phyloP scores from a whole-genome alignment of 1,140 invertebrate species.

The Nautilus pompilius region DNA sequence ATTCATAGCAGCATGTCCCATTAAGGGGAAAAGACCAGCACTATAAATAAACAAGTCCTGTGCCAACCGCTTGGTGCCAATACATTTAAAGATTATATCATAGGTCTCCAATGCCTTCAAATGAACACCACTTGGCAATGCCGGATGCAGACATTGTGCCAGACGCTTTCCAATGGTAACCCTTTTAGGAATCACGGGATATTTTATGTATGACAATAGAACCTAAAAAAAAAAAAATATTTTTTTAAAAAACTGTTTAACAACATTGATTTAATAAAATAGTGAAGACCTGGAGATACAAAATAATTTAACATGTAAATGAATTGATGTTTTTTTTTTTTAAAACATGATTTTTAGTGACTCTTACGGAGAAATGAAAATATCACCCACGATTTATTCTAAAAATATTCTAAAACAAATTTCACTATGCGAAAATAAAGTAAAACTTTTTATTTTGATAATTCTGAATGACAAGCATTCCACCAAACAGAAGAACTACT shows the following conservation, averaged over 20 bases:
- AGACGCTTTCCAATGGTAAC: conserved; percentile 90
- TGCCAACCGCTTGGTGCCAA: conserved; percentile 78
- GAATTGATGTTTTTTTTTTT: not conserved
- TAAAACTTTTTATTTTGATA: too few species aligned
- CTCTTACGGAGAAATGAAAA: too few species aligned
- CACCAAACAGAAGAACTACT: too few species aligned
- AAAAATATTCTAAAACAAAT: too few species aligned
- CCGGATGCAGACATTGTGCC: conserved; percentile 93
- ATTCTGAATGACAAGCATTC: too few species aligned
- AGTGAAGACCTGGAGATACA: too few species aligned
- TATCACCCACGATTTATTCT: too few species aligned
- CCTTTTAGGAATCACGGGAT: conserved; percentile 82
- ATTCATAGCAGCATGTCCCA: conserved; percentile 87
- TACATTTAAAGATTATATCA: conserved; percentile 88
- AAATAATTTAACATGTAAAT: not conserved
- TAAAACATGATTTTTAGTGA: too few species aligned
- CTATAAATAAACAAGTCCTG: conserved; percentile 82
- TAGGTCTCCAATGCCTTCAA: conserved; percentile 91
- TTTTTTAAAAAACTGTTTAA: too few species aligned
- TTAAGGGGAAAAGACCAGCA: conserved; percentile 81
- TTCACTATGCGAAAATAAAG: too few species aligned
- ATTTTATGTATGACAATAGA: conserved; percentile 69
- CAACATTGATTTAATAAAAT: too few species aligned
- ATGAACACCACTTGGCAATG: conserved; percentile 84
- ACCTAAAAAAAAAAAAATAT: conserved; percentile 70